Percentiles rank a stretch among this genome's conserved stretches.
These are phyloP conservation scores for Chanos chanos DNA, from an alignment of 2,797 vertebrate genomes.

Conservation along the genomic window DNA sequence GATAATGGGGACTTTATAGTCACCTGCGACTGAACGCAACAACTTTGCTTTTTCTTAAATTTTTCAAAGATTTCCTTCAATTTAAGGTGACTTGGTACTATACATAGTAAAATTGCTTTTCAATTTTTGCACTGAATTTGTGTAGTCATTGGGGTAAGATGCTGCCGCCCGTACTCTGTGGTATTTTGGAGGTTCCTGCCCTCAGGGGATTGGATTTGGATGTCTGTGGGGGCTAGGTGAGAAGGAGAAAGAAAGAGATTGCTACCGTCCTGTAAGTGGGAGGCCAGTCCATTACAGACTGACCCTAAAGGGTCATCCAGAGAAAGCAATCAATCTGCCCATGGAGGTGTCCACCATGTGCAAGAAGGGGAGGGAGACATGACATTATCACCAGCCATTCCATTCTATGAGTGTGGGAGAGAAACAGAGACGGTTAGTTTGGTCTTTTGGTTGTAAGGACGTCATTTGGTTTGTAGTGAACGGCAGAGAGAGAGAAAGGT, in stretches of 20 bases:
- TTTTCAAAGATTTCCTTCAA: constrained; percentile 12
- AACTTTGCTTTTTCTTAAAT: constrained; percentile 7
- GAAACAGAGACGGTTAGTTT: too few species aligned
- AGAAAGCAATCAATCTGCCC: constrained; percentile 61
- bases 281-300: constrained; percentile 61
- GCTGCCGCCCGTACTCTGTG: constrained; percentile 14
- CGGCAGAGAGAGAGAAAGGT: too few species aligned
- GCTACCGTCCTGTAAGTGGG: constrained; percentile 58
- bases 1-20: too few species aligned
- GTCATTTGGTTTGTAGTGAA: too few species aligned
- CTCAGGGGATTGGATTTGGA: constrained; percentile 37
- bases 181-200: constrained; percentile 31
- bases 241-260: constrained; percentile 50
- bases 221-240: constrained; percentile 43
- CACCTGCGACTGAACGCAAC: too few species aligned
- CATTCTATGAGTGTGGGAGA: too few species aligned
- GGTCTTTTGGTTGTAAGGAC: too few species aligned
- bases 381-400: constrained; percentile 1
- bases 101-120: constrained; percentile 25
- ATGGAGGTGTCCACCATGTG: constrained; percentile 53
- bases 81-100: constrained; percentile 14
- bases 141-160: constrained; percentile 43
- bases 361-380: constrained; percentile 34
- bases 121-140: constrained; percentile 51
- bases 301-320: constrained; percentile 58